These are phyloP conservation scores for Cheilosia pagana DNA, from an alignment of 2,888 invertebrate species.

Conservation along the genomic window DNA sequence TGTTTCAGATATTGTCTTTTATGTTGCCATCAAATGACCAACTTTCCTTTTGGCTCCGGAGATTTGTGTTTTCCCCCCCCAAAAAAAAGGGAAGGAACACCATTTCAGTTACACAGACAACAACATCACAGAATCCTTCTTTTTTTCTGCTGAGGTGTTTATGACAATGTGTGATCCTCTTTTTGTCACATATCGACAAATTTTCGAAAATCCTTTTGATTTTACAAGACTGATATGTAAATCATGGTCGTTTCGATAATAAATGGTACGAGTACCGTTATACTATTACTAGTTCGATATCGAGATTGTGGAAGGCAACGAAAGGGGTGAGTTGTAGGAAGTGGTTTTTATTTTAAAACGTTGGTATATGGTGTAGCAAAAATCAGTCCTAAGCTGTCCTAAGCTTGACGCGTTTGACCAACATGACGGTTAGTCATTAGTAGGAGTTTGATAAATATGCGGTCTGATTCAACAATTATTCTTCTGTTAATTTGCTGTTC, in stretches of 20 bases:
- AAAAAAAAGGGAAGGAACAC: constrained; percentile 43
- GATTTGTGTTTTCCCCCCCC: constrained; percentile 56
- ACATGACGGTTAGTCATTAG: too few species aligned
- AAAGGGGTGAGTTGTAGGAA: too few species aligned
- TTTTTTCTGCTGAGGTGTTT: constrained; percentile 71
- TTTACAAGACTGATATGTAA: constrained; percentile 67
- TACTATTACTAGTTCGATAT: too few species aligned
- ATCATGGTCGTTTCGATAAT: constrained; percentile 55
- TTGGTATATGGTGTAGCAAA: too few species aligned
- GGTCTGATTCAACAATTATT: too few species aligned
- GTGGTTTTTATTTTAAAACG: too few species aligned
- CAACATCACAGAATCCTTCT: not conserved
- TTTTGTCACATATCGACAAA: constrained; percentile 74
- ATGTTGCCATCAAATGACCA: constrained; percentile 75
- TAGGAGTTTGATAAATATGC: too few species aligned
- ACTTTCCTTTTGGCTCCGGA: constrained; percentile 56
- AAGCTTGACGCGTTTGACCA: too few species aligned
- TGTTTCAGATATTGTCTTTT: constrained; percentile 75
- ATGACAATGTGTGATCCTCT: constrained; percentile 71
- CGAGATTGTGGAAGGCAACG: too few species aligned
- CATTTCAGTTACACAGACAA: constrained; percentile 27
- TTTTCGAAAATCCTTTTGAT: constrained; percentile 71
- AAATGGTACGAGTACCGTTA: not conserved
- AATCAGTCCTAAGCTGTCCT: too few species aligned
- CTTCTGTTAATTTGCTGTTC: too few species aligned